Base-by-base conservation (phyloP, 2,888 invertebrate genomes). In the Eupithecia centaureata region DNA sequence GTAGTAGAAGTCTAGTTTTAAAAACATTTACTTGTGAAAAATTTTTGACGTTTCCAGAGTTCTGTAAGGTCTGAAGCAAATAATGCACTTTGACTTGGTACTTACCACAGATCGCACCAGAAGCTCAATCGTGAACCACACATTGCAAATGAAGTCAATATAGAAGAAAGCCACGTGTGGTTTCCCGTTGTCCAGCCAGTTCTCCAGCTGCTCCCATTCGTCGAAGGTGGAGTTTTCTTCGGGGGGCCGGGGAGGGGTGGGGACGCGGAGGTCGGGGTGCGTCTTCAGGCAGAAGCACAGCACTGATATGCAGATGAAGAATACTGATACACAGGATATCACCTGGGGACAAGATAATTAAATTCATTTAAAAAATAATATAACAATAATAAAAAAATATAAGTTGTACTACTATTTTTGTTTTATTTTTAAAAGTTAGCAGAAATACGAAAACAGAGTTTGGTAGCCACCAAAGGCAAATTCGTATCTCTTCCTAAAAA, bases 231-330 rank as follows among this genome's bases (percentile, higher is more conserved):
- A 78, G 61, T 82, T 79, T 2, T 81, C 75, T 10, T 77, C 72
- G 2, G 77, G 76, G 7, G 77, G 73, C 0, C 76, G 71, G 2
- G 77, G 79, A 0, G 84, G 81, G 63, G 89, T 86, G 65, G 91
- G 94, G 70, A 97, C 96, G 57, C 97, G 94, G 81, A 97, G 95
- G 80, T 96, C 97, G 0, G 98, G 98, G 86, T 98, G 98, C 0
- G 98, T 98, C 94, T 99, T 99, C 89, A 99, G 94, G 92, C 98
- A 99, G 94, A 99, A 99, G 74, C 97, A 97, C 80, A 98, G 95
- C 78, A 99, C 98, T 82, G 98, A 99, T 76, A 98, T 96, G 94
- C 98, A 97, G 91, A 99, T 98, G 95, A 99, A 99, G 94, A 98
- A 98, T 72, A 99, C 97, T 13, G 98, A 98, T 81, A 97, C 95